Conservation (phyloP, 2,113 vertebrate species). For the Burhinus oedicnemus region DNA sequence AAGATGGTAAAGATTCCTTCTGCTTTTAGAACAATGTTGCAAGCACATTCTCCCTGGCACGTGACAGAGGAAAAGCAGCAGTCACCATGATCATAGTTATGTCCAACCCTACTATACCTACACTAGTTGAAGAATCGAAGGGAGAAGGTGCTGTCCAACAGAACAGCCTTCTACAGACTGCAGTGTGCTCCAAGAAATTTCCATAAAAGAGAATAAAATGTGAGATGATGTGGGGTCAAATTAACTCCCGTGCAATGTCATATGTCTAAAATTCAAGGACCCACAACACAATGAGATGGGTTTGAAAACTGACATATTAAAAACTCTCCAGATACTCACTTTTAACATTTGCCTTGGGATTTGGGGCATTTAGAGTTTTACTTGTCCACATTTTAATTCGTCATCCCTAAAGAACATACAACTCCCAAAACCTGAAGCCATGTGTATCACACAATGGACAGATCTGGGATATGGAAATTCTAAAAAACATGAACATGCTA, state of each 20-base stretch:
- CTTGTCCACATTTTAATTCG: not conserved
- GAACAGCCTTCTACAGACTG: not conserved
- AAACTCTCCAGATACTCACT: not conserved
- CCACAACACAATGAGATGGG: not conserved
- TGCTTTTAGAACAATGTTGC: not conserved
- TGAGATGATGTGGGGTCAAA: not conserved
- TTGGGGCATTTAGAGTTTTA: not conserved
- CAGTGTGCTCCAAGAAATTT: not conserved
- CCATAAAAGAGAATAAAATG: not conserved
- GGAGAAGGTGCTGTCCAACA: not conserved
- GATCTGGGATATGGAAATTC: not conserved
- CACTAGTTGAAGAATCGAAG: not conserved
- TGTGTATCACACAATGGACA: not conserved
- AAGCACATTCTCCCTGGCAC: not conserved
- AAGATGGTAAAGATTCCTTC: not conserved
- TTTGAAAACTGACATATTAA: not conserved
- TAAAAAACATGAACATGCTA: not conserved
- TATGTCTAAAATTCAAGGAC: not conserved
- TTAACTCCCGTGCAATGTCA: fast-evolving
- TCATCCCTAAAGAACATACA: not conserved
- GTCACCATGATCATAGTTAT: not conserved
- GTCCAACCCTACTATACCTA: not conserved
- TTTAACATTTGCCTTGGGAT: not conserved
- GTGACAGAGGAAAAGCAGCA: not conserved
- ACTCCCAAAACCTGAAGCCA: not conserved